These are phyloP conservation scores for Nomada flava DNA, from an alignment of 2,888 invertebrate genomes.

Conservation along the genomic window DNA sequence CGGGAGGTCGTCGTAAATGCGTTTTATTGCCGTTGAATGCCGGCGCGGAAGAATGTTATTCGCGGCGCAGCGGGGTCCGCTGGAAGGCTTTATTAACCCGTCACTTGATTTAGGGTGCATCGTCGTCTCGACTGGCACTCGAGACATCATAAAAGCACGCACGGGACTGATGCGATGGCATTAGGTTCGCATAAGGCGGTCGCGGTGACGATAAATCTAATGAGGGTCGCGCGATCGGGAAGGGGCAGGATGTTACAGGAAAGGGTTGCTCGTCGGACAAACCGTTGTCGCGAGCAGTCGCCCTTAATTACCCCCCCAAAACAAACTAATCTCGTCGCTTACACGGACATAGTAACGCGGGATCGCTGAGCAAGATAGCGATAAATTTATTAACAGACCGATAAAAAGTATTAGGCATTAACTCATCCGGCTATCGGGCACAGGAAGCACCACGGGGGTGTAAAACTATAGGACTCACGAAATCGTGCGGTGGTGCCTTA, in stretches of 20 bases:
- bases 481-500: slow-evolving; percentile 67
- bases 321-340: slow-evolving; percentile 28
- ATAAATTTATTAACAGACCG: slow-evolving; percentile 56
- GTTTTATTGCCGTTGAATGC: slow-evolving; percentile 65
- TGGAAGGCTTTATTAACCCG: slow-evolving; percentile 67
- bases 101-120: slow-evolving; percentile 68
- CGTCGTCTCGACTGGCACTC: slow-evolving; percentile 51
- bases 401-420: slow-evolving; percentile 47
- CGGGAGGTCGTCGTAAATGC: slow-evolving; percentile 68
- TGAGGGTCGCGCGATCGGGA: background rate
- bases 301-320: slow-evolving; percentile 19
- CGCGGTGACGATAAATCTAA: slow-evolving; percentile 35
- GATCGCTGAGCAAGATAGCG: slow-evolving; percentile 36
- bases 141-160: slow-evolving; percentile 59
- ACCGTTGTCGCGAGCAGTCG: background rate
- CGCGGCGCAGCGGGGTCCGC: slow-evolving; percentile 54
- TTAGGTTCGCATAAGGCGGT: slow-evolving; percentile 23
- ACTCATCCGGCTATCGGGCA: slow-evolving; percentile 56
- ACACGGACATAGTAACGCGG: slow-evolving; percentile 15
- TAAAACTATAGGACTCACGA: slow-evolving; percentile 50
- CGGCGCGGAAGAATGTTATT: slow-evolving; percentile 54
- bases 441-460: slow-evolving; percentile 48
- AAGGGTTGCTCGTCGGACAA: background rate
- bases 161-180: slow-evolving; percentile 48
- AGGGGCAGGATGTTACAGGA: background rate